A percentile compares a stretch with the other conserved stretches of the same genome.
phyloP scores from a whole-genome alignment of 2,797 vertebrate species.

The Rousettus madagascariensis region DNA sequence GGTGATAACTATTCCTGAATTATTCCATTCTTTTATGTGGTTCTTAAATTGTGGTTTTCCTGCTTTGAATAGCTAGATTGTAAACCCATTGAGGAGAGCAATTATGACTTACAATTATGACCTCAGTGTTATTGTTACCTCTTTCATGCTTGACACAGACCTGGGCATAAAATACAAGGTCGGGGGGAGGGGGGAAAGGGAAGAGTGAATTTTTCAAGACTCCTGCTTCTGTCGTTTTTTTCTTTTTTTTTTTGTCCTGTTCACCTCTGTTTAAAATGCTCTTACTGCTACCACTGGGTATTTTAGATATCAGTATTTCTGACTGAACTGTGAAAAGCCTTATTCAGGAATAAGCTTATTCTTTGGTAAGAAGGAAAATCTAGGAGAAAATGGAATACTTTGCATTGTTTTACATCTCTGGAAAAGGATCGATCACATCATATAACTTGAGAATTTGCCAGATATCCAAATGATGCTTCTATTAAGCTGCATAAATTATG shows the following conservation, averaged over 20 bases:
- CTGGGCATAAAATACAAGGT: background rate
- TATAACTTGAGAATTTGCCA: conserved; percentile 55
- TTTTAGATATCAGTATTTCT: conserved; percentile 39
- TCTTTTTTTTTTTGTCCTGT: background rate
- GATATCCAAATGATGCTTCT: conserved; percentile 46
- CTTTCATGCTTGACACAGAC: background rate
- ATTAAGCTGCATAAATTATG: conserved; percentile 28
- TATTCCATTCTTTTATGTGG: background rate
- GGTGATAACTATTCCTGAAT: background rate
- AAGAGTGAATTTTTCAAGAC: background rate
- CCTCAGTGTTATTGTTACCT: background rate
- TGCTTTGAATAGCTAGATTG: background rate
- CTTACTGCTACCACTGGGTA: background rate
- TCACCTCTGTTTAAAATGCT: background rate
- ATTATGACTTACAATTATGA: background rate
- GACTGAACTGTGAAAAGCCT: conserved; percentile 1
- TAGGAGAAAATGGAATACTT: conserved; percentile 35
- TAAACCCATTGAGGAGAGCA: background rate
- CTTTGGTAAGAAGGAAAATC: background rate
- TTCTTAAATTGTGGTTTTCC: conserved; percentile 7
- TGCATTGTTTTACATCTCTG: conserved; percentile 33
- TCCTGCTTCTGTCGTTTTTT: background rate
- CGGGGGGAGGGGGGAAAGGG: background rate
- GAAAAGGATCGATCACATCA: conserved; percentile 9
- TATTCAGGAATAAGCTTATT: background rate